These are phyloP conservation scores for Tryphoninae sp. DNA, from an alignment of 2,888 invertebrate species.

Conservation along the genomic window DNA sequence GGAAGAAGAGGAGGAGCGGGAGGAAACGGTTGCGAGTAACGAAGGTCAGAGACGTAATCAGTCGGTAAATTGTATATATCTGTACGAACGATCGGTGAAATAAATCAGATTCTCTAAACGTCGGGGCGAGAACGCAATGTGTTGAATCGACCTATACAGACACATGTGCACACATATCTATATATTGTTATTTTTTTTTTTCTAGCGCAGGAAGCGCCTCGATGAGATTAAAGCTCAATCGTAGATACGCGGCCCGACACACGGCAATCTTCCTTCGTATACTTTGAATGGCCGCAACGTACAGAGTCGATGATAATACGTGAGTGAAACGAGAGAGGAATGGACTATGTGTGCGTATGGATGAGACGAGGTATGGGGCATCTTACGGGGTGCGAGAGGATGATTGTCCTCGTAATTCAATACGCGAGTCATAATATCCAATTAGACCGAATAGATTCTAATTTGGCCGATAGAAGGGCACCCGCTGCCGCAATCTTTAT, in stretches of 20 bases:
- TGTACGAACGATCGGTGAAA: constrained; percentile 39
- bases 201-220: constrained; percentile 37
- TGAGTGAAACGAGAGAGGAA: neutral
- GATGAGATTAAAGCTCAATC: constrained; percentile 49
- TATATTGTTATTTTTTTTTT: neutral
- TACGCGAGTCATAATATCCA: constrained; percentile 75
- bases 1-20: neutral
- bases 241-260: neutral
- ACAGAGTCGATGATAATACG: neutral
- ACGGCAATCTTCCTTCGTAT: constrained; percentile 30
- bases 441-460: constrained; percentile 77
- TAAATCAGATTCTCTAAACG: constrained; percentile 51
- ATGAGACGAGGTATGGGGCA: neutral
- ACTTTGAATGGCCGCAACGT: constrained; percentile 10
- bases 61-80: constrained; percentile 36
- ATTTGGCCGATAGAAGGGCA: constrained; percentile 74
- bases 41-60: constrained; percentile 38
- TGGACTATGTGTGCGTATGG: neutral
- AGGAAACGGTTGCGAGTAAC: neutral
- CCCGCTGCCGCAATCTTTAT: constrained; percentile 69
- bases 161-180: neutral
- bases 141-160: constrained; percentile 15
- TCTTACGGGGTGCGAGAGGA: constrained; percentile 49
- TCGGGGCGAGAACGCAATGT: constrained; percentile 19
- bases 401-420: constrained; percentile 73